These are phyloP conservation scores for Sebastes aleutianus DNA, from an alignment of 2,797 vertebrate species.

Conservation along the genomic window DNA sequence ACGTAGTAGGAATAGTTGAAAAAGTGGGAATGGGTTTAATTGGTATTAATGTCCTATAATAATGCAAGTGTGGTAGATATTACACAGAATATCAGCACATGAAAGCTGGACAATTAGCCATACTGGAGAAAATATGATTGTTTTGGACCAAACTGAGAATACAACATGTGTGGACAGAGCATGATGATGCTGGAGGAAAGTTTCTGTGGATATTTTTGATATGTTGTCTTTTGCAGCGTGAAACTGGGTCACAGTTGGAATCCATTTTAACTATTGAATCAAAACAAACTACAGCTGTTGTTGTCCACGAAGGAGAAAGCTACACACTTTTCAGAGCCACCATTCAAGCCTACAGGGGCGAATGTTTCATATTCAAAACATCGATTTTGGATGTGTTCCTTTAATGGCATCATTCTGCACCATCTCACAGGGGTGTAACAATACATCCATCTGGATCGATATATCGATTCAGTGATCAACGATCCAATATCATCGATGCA, in stretches of 20 bases:
- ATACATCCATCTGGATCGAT: no score
- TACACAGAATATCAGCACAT: background rate
- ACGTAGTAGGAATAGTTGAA: no score
- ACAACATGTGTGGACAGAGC: background rate
- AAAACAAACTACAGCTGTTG: constrained; percentile 23
- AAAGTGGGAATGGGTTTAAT: no score
- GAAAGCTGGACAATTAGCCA: background rate
- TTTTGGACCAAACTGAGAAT: background rate
- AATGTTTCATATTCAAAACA: constrained; percentile 15
- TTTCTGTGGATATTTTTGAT: background rate
- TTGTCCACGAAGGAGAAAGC: constrained; percentile 1
- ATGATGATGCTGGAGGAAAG: constrained; percentile 11
- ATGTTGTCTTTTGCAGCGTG: background rate
- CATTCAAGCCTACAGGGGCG: constrained; percentile 1
- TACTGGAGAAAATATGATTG: background rate
- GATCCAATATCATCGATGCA: no score
- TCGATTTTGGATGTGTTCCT: background rate
- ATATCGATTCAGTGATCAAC: no score
- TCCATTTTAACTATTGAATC: constrained; percentile 26
- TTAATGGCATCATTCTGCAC: background rate
- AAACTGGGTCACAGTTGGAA: constrained; percentile 35
- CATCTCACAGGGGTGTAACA: background rate
- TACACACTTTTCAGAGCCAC: background rate
- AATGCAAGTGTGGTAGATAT: background rate
- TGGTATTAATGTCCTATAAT: background rate